Conservation (phyloP, 1,140 invertebrate genomes). For the Drosophila elegans region DNA sequence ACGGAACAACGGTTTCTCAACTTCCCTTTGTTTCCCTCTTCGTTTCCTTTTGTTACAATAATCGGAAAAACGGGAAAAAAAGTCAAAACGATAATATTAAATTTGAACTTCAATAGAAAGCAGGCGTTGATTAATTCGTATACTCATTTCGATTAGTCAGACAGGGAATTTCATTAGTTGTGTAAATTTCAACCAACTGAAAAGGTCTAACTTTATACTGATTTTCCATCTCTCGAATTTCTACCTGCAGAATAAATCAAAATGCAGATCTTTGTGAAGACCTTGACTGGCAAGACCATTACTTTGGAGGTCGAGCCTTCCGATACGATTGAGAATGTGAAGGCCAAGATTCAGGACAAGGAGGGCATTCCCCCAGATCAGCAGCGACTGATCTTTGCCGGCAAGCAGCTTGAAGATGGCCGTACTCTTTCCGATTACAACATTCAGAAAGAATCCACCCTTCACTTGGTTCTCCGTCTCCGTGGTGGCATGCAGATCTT, state of each 20-base stretch:
- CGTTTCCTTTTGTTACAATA: slow-evolving; percentile 7
- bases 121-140: slow-evolving; percentile 10
- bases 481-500: slow-evolving; percentile 93
- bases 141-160: not conserved
- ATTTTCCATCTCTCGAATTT: slow-evolving; percentile 19
- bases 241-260: slow-evolving; percentile 53
- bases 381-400: slow-evolving; percentile 86
- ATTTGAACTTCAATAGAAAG: not conserved
- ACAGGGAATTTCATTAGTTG: slow-evolving; percentile 1
- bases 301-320: slow-evolving; percentile 91
- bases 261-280: slow-evolving; percentile 89
- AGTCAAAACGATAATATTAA: not conserved
- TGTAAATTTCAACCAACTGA: slow-evolving; percentile 15
- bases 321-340: slow-evolving; percentile 91
- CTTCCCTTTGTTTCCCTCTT: slow-evolving; percentile 13
- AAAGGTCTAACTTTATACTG: slow-evolving; percentile 25
- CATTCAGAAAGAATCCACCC: slow-evolving; percentile 88
- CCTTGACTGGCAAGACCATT: slow-evolving; percentile 96
- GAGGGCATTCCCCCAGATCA: slow-evolving; percentile 88
- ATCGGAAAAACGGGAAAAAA: not conserved
- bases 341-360: slow-evolving; percentile 91
- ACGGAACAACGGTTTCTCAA: slow-evolving; percentile 43
- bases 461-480: slow-evolving; percentile 88
- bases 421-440: slow-evolving; percentile 86
- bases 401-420: slow-evolving; percentile 89